Evolutionary conservation across 2,113 vertebrate species (phyloP).

Genomic region (Poeciliopsis occidentalis): DNA sequence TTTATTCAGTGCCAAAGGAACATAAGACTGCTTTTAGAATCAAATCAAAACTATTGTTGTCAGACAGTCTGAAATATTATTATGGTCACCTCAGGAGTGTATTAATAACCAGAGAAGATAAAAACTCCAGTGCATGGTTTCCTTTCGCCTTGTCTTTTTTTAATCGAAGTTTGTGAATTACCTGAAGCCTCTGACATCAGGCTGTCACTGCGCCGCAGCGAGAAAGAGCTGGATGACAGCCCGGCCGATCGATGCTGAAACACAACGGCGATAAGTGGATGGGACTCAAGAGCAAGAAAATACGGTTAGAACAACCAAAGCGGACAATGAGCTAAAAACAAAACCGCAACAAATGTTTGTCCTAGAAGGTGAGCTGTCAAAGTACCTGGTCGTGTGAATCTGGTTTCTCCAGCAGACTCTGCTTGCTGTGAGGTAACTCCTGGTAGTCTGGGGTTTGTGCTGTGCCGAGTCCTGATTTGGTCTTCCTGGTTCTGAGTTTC

Average conservation of each 20-base stretch:
- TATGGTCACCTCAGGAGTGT: too few species aligned
- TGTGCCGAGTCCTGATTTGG: slow-evolving; percentile 40
- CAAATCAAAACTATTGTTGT: too few species aligned
- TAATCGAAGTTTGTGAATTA: slow-evolving; percentile 66
- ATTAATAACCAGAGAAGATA: too few species aligned
- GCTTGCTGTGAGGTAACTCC: slow-evolving; percentile 33
- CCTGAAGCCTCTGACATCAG: slow-evolving; percentile 88
- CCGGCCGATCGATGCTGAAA: slow-evolving; percentile 78
- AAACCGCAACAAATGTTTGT: neutral
- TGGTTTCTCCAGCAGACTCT: slow-evolving; percentile 25
- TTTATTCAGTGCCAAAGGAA: too few species aligned
- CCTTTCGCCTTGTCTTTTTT: neutral
- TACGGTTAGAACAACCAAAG: slow-evolving; percentile 8
- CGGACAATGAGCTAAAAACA: neutral
- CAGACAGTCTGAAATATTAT: too few species aligned
- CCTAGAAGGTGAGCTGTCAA: neutral
- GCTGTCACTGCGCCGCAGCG: slow-evolving; percentile 85
- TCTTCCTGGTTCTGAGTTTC: slow-evolving; percentile 83
- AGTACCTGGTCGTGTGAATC: slow-evolving; percentile 65
- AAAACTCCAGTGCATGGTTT: neutral
- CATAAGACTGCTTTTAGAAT: too few species aligned
- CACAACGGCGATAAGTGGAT: slow-evolving; percentile 38
- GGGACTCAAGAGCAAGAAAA: slow-evolving; percentile 13
- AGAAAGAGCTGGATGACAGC: slow-evolving; percentile 73
- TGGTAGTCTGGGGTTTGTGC: slow-evolving; percentile 29